Evolutionary conservation across 2,113 vertebrate genomes (phyloP), one percentile per base, ranked within the genome.

Genomic region (Engraulis encrasicolus): DNA sequence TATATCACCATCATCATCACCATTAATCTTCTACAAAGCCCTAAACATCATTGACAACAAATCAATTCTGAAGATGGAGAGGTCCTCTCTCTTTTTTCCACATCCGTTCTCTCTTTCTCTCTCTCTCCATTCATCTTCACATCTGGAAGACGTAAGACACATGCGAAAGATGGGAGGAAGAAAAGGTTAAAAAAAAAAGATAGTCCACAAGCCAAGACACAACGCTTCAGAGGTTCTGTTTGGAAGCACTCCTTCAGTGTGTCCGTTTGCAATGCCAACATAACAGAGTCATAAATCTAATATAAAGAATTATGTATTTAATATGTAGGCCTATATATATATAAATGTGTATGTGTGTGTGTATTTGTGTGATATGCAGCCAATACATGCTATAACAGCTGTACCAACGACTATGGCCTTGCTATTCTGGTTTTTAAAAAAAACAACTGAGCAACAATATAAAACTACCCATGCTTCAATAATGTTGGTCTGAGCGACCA

Each of bases 81-180:
- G 91, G 91, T 93, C 93, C 92, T 93, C 93, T 91, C 89, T 82
- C 88, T 91, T 91, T 90, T 83, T 14, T 74, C 89, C 83, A 36
- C 49, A 78, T 86, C 91, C 89, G 91, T 89, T 91, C 86, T 91
- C 88, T 89, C 86, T 91, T 89, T 79, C 61, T 79, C 31, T 50
- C 31, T 50, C 54, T 31, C 45, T 34, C 79, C 85, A 58, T 87
- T 81, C 88, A 83, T 87, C 81, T 85, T n/a, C 85, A 90, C 91
- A 89, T 88, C 89, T 92, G 95, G 93, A 95, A 95, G 94, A 95
- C 94, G 91, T 87, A 92, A 88, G 86, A 89, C 86, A 89, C 87
- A 81, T 50, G n/a, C 9, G 50, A 27, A 31, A 74, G 31, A 71
- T 36, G 49, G 17, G 23, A 40, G 34, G 66, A 78, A 84, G 82